phyloP scores from a whole-genome alignment of 2,888 invertebrate genomes.

The Dyspetes luteomarginatus region DNA sequence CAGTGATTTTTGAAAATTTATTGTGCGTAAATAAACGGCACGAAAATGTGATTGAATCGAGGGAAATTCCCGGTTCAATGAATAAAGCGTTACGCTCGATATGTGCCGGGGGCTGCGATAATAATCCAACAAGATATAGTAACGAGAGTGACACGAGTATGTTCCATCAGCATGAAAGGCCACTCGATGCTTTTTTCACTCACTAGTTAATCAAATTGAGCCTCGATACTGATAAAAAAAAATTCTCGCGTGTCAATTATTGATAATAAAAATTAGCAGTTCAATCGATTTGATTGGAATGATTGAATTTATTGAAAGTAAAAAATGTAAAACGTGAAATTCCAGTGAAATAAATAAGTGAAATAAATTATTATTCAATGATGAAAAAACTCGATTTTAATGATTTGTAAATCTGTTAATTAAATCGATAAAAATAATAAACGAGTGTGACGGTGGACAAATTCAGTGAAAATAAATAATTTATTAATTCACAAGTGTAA shows the following conservation, averaged over 20 bases:
- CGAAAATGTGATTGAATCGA: constrained; percentile 64
- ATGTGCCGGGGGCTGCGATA: not conserved
- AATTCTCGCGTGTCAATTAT: not conserved
- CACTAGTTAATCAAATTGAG: not conserved
- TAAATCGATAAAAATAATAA: not conserved
- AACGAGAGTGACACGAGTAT: constrained; percentile 9
- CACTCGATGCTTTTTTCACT: not conserved
- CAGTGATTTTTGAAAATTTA: not conserved
- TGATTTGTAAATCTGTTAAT: not conserved
- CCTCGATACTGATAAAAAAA: constrained; percentile 19
- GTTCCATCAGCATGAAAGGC: constrained; percentile 9
- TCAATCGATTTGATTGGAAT: no score
- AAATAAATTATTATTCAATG: not conserved
- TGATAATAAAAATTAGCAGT: no score
- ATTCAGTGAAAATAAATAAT: not conserved
- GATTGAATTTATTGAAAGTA: constrained; percentile 16
- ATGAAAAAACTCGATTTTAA: not conserved
- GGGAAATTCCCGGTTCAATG: not conserved
- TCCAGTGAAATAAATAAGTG: not conserved
- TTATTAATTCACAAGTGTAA: not conserved
- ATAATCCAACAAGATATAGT: no score
- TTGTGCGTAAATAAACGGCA: constrained; percentile 36
- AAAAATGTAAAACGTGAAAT: constrained; percentile 6
- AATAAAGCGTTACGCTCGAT: not conserved
- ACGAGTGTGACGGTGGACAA: not conserved